Evolutionary conservation across 2,797 vertebrate species (phyloP).

Genomic region (Fringilla coelebs): DNA sequence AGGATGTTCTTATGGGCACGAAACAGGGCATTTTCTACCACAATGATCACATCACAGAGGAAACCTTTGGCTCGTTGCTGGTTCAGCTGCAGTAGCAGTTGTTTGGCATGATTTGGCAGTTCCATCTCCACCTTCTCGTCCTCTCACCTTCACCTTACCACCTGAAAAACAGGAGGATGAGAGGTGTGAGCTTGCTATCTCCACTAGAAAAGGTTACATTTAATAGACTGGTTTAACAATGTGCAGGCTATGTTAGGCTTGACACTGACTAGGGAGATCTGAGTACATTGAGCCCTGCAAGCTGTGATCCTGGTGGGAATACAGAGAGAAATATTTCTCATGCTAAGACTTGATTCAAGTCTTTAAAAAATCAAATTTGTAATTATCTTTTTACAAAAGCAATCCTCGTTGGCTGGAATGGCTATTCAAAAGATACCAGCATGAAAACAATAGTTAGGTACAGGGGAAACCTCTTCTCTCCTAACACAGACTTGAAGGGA

Average conservation of each 20-base stretch:
- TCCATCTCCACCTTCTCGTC: conserved; percentile 96
- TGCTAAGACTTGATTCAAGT: background rate
- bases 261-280: conserved; percentile 14
- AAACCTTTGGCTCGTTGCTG: conserved; percentile 99
- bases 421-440: background rate
- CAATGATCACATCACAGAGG: conserved; percentile 97
- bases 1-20: conserved; percentile 97
- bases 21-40: conserved; percentile 98
- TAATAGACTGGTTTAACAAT: background rate
- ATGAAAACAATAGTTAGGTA: background rate
- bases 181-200: background rate
- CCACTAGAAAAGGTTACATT: background rate
- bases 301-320: background rate
- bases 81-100: conserved; percentile 98
- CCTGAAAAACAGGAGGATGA: conserved; percentile 74
- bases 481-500: background rate
- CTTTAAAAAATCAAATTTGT: conserved; percentile 1
- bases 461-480: background rate
- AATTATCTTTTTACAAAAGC: background rate
- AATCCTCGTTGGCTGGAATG: fast-evolving
- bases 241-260: background rate
- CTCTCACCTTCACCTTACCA: conserved; percentile 82
- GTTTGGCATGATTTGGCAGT: conserved; percentile 99
- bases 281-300: background rate
- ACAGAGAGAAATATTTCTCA: background rate